A percentile compares a stretch with the other conserved stretches of the same genome.
These are phyloP conservation scores for Meles meles DNA, from an alignment of 2,113 vertebrate species.

Conservation along the genomic window DNA sequence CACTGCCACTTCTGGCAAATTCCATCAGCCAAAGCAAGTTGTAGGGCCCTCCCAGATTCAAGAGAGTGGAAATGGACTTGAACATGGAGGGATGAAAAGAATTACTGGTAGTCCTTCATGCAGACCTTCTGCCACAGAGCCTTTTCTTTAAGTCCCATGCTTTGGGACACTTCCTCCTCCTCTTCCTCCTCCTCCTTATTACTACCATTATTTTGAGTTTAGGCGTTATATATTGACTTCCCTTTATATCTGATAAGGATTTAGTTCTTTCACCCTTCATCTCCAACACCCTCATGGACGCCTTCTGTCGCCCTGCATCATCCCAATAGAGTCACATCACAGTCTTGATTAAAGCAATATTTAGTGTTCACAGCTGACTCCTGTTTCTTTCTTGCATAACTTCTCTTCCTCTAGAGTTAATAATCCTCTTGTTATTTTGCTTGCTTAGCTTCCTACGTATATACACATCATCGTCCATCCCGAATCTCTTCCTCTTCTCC, in stretches of 20 bases:
- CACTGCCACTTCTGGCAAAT: neutral
- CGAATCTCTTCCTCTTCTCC: neutral
- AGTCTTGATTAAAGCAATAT: neutral
- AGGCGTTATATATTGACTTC: neutral
- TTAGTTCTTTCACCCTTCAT: neutral
- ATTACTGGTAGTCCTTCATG: neutral
- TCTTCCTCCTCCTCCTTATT: neutral
- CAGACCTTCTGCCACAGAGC: too few relatives aligned
- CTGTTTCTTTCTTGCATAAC: neutral
- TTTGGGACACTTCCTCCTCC: neutral
- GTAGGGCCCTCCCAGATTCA: neutral
- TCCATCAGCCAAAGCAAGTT: neutral
- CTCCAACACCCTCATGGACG: neutral
- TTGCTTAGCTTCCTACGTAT: neutral
- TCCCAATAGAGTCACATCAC: neutral
- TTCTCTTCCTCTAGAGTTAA: neutral
- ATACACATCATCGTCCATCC: neutral
- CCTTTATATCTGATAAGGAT: neutral
- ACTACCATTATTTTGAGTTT: neutral
- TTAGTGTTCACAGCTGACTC: neutral
- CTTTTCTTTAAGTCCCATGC: neutral
- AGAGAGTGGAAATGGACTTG: neutral
- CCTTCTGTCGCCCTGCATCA: neutral
- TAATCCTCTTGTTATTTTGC: neutral
- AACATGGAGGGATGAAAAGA: neutral